phyloP scores from a whole-genome alignment of 2,113 vertebrate species.

The Osmerus mordax region DNA sequence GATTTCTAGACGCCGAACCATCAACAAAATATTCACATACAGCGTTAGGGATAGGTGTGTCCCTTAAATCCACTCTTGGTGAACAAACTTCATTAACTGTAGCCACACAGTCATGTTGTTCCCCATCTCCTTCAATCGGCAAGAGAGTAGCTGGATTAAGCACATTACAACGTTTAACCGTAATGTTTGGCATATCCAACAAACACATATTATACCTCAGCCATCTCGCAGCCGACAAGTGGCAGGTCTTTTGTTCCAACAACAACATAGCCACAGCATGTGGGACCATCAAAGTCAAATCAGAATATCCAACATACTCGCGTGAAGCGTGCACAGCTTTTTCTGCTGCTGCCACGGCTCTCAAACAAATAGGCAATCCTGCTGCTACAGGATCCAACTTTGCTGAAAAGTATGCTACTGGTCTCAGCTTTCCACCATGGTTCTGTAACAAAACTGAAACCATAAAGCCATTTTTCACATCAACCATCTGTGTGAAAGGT shows the following conservation, averaged over 20 bases:
- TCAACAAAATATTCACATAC: neutral
- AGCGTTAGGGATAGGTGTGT: neutral
- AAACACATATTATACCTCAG: too few species aligned
- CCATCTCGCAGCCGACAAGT: too few species aligned
- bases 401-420: too few species aligned
- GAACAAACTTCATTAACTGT: neutral
- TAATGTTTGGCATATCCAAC: neutral
- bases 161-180: neutral
- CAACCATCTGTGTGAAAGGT: constrained; percentile 2
- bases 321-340: neutral
- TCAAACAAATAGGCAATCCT: too few species aligned
- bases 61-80: neutral
- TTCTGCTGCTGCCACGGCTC: too few species aligned
- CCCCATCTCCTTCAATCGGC: too few species aligned
- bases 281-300: neutral
- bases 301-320: neutral
- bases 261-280: neutral
- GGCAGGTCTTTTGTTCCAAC: too few species aligned
- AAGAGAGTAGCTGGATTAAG: neutral
- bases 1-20: constrained; percentile 6
- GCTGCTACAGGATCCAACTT: too few species aligned
- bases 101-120: too few species aligned
- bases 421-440: too few species aligned
- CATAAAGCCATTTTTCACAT: neutral
- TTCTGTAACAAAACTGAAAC: neutral